Evolutionary conservation across 2,888 invertebrate genomes (phyloP).

Genomic region (Disparrhopalites patrizii): DNA sequence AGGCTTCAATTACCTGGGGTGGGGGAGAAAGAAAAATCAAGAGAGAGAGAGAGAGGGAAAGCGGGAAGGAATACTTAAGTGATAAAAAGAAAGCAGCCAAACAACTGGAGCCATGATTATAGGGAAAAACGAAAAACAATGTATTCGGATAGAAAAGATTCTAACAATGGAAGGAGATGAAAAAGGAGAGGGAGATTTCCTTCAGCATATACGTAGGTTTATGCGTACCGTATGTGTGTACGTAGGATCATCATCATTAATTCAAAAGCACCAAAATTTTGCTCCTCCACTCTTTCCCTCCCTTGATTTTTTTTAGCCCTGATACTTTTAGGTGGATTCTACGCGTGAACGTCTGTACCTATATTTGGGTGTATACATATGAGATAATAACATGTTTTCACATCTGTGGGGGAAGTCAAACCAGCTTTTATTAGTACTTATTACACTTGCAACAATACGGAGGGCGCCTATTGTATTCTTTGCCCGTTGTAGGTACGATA

Average conservation of each 20-base stretch:
- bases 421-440: neutral
- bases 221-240: neutral
- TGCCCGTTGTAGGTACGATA: no score
- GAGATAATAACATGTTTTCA: neutral
- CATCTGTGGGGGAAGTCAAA: neutral
- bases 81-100: no score
- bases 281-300: neutral
- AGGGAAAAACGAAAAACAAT: no score
- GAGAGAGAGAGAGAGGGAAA: neutral
- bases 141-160: neutral
- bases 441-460: neutral
- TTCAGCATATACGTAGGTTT: neutral
- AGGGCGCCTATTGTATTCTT: neutral
- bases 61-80: no score
- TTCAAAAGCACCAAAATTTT: neutral
- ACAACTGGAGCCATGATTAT: no score
- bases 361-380: no score
- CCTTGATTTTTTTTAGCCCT: no score
- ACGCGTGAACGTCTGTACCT: no score
- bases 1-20: no score
- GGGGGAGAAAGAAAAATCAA: no score
- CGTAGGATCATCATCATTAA: neutral
- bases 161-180: neutral
- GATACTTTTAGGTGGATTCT: no score
- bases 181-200: neutral